Evolutionary conservation across 2,888 invertebrate species (phyloP).

Genomic region (Cetonia aurata): DNA sequence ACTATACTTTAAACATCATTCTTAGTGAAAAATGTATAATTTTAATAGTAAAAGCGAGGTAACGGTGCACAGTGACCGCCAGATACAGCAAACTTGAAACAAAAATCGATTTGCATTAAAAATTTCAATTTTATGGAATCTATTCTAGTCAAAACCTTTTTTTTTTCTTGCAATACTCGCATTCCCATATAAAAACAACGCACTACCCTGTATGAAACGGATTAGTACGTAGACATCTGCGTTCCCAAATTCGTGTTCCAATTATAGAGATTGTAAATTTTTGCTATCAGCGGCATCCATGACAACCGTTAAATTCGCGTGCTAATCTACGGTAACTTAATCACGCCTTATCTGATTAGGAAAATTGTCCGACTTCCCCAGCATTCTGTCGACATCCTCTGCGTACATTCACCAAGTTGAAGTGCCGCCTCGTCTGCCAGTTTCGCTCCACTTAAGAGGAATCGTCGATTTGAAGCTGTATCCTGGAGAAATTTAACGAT

Average conservation of each 20-base stretch:
- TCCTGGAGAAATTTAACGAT: constrained; percentile 9
- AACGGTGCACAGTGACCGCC: too few relatives aligned
- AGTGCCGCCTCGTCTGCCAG: neutral
- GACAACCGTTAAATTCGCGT: constrained; percentile 61
- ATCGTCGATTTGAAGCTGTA: neutral
- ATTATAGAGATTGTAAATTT: constrained; percentile 26
- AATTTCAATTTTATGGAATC: too few relatives aligned
- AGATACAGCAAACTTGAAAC: too few relatives aligned
- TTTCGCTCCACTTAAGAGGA: constrained; percentile 5
- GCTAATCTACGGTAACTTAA: constrained; percentile 61
- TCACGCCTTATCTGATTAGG: constrained; percentile 60
- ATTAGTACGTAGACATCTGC: neutral
- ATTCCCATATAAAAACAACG: too few relatives aligned
- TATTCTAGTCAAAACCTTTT: too few relatives aligned
- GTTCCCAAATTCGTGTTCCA: constrained; percentile 11
- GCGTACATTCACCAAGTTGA: constrained; percentile 20
- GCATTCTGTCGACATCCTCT: constrained; percentile 32
- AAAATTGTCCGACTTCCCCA: constrained; percentile 48
- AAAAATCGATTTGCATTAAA: too few relatives aligned
- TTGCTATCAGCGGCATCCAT: constrained; percentile 54
- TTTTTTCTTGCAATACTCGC: too few relatives aligned
- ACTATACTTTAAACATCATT: too few relatives aligned
- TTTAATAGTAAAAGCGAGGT: too few relatives aligned
- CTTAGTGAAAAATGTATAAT: too few relatives aligned
- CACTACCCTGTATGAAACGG: too few relatives aligned